Evolutionary conservation across 2,888 invertebrate species (phyloP).

Genomic region (Thymelicus sylvestris): DNA sequence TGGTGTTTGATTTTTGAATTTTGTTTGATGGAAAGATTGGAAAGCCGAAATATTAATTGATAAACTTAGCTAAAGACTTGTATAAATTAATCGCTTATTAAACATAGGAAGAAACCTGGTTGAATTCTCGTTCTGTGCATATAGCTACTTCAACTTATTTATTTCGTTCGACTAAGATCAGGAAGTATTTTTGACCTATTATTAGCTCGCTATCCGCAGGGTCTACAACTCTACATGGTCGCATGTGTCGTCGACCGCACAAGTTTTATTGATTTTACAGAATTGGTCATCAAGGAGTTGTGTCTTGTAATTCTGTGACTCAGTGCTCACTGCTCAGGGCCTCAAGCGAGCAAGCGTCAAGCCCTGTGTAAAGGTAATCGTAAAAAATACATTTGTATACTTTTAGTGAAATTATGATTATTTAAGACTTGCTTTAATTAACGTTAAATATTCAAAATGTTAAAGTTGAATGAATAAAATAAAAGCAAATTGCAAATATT

Average conservation of each 20-base stretch:
- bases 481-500: no score
- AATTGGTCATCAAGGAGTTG: constrained; percentile 17
- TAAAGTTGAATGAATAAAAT: no score
- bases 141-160: not conserved
- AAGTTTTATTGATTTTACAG: constrained; percentile 12
- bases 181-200: constrained; percentile 20
- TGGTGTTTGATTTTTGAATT: constrained; percentile 1
- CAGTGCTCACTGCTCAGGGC: not conserved
- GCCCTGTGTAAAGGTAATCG: not conserved
- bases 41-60: no score
- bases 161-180: not conserved
- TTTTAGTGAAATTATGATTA: no score
- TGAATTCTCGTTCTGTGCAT: constrained; percentile 5
- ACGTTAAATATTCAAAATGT: no score
- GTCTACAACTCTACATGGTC: constrained; percentile 5
- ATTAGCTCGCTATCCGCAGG: constrained; percentile 9
- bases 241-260: not conserved
- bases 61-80: no score
- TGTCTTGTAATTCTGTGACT: not conserved
- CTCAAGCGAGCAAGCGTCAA: not conserved
- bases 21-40: not conserved
- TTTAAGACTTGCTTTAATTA: no score
- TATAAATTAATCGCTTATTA: no score
- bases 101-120: not conserved
- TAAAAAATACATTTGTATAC: no score